Evolutionary conservation across 2,113 vertebrate species (phyloP).

Genomic region (Mobula birostris): DNA sequence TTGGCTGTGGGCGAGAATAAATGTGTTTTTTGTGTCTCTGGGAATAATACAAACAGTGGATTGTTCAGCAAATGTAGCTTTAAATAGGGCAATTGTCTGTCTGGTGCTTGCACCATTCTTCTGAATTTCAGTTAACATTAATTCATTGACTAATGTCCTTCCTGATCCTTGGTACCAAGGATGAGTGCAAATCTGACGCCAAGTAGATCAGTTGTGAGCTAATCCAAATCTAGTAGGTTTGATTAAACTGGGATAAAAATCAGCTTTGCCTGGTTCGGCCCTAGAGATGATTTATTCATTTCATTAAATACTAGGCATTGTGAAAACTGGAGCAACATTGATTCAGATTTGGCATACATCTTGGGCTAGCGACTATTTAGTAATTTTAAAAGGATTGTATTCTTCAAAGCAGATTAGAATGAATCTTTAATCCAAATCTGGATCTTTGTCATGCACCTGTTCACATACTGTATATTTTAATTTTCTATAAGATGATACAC

Average conservation of each 20-base stretch:
- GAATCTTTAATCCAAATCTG: not conserved
- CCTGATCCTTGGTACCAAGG: not conserved
- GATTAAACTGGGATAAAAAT: conserved; percentile 10
- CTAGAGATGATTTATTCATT: not conserved
- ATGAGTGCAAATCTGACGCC: conserved; percentile 18
- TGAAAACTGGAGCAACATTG: not conserved
- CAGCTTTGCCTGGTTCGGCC: not conserved
- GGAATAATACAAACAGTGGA: not conserved
- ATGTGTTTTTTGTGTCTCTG: not conserved
- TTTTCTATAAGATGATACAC: not conserved
- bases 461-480: not conserved
- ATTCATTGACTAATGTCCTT: conserved; percentile 9
- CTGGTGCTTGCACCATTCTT: not conserved
- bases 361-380: not conserved
- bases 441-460: not conserved
- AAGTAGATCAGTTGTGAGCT: not conserved
- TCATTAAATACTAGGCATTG: conserved; percentile 28
- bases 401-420: not conserved
- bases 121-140: not conserved
- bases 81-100: not conserved
- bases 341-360: not conserved
- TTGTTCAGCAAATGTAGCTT: not conserved
- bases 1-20: not conserved
- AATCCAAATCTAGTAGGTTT: conserved; percentile 22
- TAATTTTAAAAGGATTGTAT: not conserved